A percentile compares a stretch with the other conserved stretches of the same genome.
phyloP scores from a whole-genome alignment of 1,140 invertebrate genomes.

The Cyclargus thomasi region DNA sequence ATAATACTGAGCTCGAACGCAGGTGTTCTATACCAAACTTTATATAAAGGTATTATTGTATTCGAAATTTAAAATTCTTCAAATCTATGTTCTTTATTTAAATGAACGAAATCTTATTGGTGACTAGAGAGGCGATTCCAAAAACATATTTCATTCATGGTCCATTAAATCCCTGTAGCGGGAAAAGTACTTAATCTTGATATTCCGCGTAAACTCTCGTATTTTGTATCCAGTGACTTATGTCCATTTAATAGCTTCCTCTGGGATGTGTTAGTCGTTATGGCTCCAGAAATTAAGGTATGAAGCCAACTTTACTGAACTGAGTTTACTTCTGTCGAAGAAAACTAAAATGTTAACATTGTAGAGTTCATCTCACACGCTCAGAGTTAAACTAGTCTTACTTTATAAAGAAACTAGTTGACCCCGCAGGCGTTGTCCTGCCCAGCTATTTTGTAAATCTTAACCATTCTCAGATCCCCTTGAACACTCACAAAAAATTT shows the following conservation, averaged over 20 bases:
- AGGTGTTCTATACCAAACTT: background rate
- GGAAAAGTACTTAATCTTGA: background rate
- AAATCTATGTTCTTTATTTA: background rate
- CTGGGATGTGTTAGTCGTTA: background rate
- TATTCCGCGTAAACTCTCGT: background rate
- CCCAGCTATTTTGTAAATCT: too few species aligned
- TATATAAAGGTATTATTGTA: background rate
- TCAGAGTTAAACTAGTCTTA: too few species aligned
- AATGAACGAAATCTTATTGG: slow-evolving; percentile 9
- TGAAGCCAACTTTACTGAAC: background rate
- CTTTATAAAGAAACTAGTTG: too few species aligned
- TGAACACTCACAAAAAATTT: too few species aligned
- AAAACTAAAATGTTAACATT: too few species aligned
- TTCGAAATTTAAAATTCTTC: background rate
- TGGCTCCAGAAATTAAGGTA: background rate
- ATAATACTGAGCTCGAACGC: background rate
- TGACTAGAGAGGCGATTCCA: background rate
- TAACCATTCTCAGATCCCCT: too few species aligned
- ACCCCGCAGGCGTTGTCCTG: too few species aligned
- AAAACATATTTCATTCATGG: background rate
- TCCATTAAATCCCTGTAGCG: background rate
- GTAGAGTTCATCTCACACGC: too few species aligned
- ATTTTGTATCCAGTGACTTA: background rate
- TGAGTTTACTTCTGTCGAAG: too few species aligned
- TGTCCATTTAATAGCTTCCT: background rate